phyloP scores from a whole-genome alignment of 2,888 invertebrate species.

The Pseudococcus jackbeardsleyi region DNA sequence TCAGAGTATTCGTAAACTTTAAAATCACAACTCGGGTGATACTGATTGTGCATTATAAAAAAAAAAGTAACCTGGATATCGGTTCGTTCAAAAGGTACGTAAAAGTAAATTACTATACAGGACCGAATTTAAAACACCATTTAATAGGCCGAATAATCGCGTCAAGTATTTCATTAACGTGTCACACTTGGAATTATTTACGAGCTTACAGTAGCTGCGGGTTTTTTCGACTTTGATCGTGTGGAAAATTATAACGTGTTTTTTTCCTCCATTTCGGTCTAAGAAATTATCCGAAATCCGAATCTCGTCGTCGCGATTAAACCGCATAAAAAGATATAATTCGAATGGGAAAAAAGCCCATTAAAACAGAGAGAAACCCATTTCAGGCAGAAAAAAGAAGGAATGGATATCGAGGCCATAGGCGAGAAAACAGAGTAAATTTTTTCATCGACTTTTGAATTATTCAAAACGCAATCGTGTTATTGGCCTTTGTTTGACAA shows the following conservation, averaged over 20 bases:
- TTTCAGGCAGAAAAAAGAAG: background rate
- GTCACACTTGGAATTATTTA: constrained; percentile 19
- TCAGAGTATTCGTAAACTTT: background rate
- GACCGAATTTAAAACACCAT: constrained; percentile 32
- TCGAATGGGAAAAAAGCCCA: background rate
- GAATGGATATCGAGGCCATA: background rate
- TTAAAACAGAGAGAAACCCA: background rate
- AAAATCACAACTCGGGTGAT: too few relatives aligned
- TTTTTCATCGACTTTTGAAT: constrained; percentile 8
- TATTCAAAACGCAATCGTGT: constrained; percentile 38
- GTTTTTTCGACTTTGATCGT: background rate
- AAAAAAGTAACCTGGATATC: background rate
- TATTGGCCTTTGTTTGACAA: constrained; percentile 45
- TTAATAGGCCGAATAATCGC: constrained; percentile 39
- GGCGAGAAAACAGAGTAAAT: background rate
- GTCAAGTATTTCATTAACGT: constrained; percentile 48
- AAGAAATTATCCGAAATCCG: background rate
- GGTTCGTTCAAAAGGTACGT: constrained; percentile 1
- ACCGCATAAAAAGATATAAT: background rate
- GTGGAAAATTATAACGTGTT: background rate
- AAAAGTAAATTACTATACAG: background rate
- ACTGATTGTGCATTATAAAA: background rate
- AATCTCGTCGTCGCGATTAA: background rate
- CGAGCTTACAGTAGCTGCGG: constrained; percentile 51
- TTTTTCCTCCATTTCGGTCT: background rate